Evolutionary conservation across 2,797 vertebrate species (phyloP), one percentile per base, ranked within the genome.

Genomic region (Coreius guichenoti): DNA sequence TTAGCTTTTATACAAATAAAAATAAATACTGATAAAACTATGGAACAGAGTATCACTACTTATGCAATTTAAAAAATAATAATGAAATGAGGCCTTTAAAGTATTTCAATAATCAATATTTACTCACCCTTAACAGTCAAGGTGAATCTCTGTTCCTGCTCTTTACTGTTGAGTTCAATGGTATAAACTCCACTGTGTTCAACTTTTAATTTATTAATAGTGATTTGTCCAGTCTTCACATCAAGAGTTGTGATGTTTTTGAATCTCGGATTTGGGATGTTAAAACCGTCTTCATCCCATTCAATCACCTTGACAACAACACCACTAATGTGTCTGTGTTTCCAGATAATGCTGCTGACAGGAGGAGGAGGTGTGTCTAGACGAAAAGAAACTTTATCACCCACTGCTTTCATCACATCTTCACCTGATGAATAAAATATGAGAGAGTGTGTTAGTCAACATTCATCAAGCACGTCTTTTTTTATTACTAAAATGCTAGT

Each of bases 201-300:
- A 0, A 23, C 0, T 0, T 0, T 2, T 47, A 82, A 14, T 0
- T 43, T 2, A 1, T 1, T n/a, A 6, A 83, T 17, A 29, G 2
- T 81, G 14, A 81, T 23, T 26, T 43, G 0, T 58, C 80, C 80
- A 2, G 54, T 73, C 0, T 0, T 2, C 0, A 0, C 0, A 26
- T 82, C 1, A n/a, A 58, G 9, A 9, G 0, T 0, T 1, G 54
- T 19, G 33, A 12, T 3, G 2, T 0, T 1, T 1, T 13, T 19
- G 13, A 72, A 81, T n/a, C 7, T 54, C 2, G 0, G 23, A 58
- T 73, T 56, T 1, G 3, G 80, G 3, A 1, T 7, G 0, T 0
- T 0, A 6, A 5, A 1, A 3, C 0, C n/a, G 1, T 14, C 1
- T 0, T 4, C 47, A 21, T 82, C 33, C n/a, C 51, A 70, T 43